Evolutionary conservation across 1,140 invertebrate genomes (phyloP), one percentile per base, ranked within the genome.

Genomic region (Diachasma alloeum): DNA sequence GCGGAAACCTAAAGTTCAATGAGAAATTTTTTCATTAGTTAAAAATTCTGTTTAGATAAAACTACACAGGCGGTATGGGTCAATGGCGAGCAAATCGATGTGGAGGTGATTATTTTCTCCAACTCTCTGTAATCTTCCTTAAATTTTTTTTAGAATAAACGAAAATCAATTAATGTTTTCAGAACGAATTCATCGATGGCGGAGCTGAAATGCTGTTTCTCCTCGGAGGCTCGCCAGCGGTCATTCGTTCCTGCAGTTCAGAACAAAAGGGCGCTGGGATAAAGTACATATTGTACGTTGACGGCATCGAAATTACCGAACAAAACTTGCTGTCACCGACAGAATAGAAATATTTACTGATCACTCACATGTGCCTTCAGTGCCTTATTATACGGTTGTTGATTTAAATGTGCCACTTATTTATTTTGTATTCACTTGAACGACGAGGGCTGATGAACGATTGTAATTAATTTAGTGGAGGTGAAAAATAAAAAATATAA

Each of bases 141-240:
- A n/a, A 31, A 31, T 13, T 22, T n/a, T n/a, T 3, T 4, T 10
- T 31, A 31, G 10, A 66, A 66, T 4, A 13, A 66, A 56, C 8
- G 19, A n/a, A 22, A 9, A 69, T 36, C 24, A 39, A 72, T 74
- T 11, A 70, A 19, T 66, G 59, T 68, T 75, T 80, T 56, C 74
- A 95, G 94, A 94, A 92, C 44, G 94, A 95, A 83, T 96, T 96
- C 85, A 92, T 93, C 15, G 95, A 96, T 71, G 93, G 93, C 42
- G 95, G 95, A 11, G 95, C 94, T 10, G 93, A 94, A 86, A 96
- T 94, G 4, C 90, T 93, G 78, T 96, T 96, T 87, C 83, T 90
- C 26, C 82, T 95, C 10, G 90, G 83, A 4, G 89, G 88, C 4
- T 83, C 87, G n/a, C 84, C 89, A 31, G 92, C 90, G 1, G 91